Evolutionary conservation across 2,113 vertebrate genomes (phyloP).

Genomic region (Rhadina sibilatrix): DNA sequence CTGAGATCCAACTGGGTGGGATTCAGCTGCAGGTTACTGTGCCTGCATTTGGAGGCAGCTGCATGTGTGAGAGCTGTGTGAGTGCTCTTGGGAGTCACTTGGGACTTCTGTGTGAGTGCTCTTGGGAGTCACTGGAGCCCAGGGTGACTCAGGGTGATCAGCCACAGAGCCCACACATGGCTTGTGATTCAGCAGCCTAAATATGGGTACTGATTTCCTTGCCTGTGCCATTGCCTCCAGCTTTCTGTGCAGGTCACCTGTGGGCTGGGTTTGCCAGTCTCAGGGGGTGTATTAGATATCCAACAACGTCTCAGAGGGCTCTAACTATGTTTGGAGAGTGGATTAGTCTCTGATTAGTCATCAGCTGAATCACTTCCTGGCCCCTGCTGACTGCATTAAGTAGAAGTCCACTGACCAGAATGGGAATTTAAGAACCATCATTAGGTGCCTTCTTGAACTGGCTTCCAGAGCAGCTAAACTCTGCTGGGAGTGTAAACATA

Average conservation of each 20-base stretch:
- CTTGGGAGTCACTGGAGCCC: neutral
- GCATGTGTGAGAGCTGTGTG: neutral
- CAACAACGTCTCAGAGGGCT: neutral
- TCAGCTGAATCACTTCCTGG: neutral
- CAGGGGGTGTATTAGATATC: neutral
- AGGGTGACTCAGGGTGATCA: neutral
- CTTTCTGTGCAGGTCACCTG: neutral
- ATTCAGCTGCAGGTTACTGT: neutral
- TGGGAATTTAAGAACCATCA: neutral
- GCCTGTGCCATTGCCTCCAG: neutral
- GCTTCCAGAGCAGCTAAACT: neutral
- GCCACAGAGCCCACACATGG: neutral
- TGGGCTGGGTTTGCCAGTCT: neutral
- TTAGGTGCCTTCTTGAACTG: neutral
- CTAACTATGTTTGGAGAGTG: neutral
- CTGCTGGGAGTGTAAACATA: neutral
- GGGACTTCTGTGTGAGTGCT: neutral
- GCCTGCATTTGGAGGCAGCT: neutral
- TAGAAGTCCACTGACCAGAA: neutral
- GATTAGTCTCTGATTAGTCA: neutral
- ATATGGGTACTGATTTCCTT: neutral
- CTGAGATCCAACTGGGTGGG: neutral
- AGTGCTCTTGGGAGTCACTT: neutral
- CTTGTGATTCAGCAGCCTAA: neutral
- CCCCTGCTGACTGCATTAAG: neutral